phyloP scores from a whole-genome alignment of 2,888 invertebrate species.

The Clepsis dumicolana region DNA sequence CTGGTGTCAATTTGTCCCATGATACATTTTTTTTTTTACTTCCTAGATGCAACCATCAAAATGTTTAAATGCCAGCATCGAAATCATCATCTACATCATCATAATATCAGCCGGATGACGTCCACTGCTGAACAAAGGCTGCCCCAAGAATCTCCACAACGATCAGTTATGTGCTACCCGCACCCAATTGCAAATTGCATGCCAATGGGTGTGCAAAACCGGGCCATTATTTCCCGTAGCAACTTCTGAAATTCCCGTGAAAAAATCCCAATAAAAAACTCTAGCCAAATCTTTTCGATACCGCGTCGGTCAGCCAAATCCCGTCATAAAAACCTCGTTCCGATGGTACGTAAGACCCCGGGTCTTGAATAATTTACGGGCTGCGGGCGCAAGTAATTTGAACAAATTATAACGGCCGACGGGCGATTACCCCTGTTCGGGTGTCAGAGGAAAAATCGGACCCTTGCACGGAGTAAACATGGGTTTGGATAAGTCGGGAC shows the following conservation, averaged over 20 bases:
- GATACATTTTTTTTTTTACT: too few species aligned
- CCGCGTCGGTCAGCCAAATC: slow-evolving; percentile 12
- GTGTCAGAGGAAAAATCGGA: slow-evolving; percentile 44
- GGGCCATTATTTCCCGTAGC: not conserved
- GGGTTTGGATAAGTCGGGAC: not conserved
- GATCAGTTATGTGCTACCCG: too few species aligned
- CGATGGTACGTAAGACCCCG: slow-evolving; percentile 29
- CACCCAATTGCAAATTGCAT: too few species aligned
- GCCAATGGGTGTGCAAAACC: too few species aligned
- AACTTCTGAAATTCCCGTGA: not conserved
- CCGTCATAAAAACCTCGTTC: slow-evolving; percentile 20
- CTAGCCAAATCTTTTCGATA: not conserved
- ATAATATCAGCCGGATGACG: too few species aligned
- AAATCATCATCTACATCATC: too few species aligned
- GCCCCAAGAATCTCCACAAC: too few species aligned
- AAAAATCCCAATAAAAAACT: not conserved
- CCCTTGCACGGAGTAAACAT: slow-evolving; percentile 32
- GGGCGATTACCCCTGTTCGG: slow-evolving; percentile 50
- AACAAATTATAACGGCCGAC: slow-evolving; percentile 64
- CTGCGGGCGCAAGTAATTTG: slow-evolving; percentile 58
- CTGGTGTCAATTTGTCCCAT: too few species aligned
- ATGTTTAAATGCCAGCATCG: too few species aligned
- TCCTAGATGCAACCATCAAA: too few species aligned
- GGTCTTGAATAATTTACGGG: slow-evolving; percentile 58
- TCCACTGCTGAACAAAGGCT: too few species aligned